These are phyloP conservation scores for Lutjanus erythropterus DNA, from an alignment of 2,113 vertebrate genomes.

Conservation along the genomic window DNA sequence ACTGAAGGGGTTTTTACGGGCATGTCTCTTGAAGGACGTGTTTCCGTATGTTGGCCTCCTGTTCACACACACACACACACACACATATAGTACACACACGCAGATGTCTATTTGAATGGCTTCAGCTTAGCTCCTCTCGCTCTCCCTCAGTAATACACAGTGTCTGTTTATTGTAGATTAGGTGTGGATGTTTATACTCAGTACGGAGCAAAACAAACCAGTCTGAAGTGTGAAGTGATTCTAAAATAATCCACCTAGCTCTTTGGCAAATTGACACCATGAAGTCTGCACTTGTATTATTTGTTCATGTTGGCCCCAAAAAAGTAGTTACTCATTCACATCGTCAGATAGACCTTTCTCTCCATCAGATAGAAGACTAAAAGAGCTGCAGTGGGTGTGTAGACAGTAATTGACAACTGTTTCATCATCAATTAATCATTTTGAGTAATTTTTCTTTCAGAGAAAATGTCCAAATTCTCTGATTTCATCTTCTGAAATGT, in stretches of 20 bases:
- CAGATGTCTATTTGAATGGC: constrained; percentile 38
- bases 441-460: no score
- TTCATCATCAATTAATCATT: no score
- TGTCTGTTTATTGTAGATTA: constrained; percentile 79
- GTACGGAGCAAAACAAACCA: constrained; percentile 72
- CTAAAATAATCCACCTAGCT: constrained; percentile 65
- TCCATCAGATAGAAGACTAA: background rate
- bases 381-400: no score
- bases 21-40: constrained; percentile 62
- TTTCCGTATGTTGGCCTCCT: constrained; percentile 55
- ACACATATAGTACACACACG: constrained; percentile 7
- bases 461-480: no score
- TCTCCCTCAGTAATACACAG: constrained; percentile 4
- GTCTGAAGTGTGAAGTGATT: constrained; percentile 74
- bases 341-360: constrained; percentile 14
- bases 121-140: constrained; percentile 6
- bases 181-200: constrained; percentile 70
- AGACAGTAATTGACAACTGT: no score
- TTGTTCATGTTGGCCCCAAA: constrained; percentile 50
- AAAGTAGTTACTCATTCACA: constrained; percentile 8
- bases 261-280: constrained; percentile 45
- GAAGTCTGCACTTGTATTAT: constrained; percentile 30
- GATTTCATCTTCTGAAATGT: no score
- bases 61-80: constrained; percentile 28
- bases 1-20: constrained; percentile 53